Conservation (phyloP, 1,140 invertebrate genomes). For the Drosophila busckii region DNA sequence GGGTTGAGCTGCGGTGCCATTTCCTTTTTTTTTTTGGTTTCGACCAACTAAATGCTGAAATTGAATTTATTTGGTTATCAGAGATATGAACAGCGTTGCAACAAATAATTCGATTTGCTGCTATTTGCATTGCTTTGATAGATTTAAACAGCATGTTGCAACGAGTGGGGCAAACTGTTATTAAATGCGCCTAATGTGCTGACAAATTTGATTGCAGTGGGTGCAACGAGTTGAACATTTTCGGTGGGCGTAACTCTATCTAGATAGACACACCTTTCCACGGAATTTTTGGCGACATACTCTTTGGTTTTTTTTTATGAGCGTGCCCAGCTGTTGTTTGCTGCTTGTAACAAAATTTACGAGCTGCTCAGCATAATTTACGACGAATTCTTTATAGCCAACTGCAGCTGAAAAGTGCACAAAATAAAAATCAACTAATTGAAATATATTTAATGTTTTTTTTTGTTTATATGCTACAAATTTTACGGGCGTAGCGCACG, state of each 20-base stretch:
- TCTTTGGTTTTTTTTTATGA: conserved; percentile 45
- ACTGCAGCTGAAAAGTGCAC: conserved; percentile 39
- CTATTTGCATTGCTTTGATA: conserved; percentile 73
- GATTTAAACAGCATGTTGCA: conserved; percentile 41
- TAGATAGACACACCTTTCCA: background rate
- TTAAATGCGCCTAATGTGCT: conserved; percentile 55
- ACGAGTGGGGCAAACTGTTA: background rate
- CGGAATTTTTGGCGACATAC: conserved; percentile 3
- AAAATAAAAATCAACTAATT: conserved; percentile 59
- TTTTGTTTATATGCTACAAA: conserved; percentile 47
- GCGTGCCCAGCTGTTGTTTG: conserved; percentile 43
- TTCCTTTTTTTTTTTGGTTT: conserved; percentile 15
- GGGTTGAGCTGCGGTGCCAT: conserved; percentile 15
- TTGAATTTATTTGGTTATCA: conserved; percentile 61
- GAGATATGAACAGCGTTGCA: conserved; percentile 22
- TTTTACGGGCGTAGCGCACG: conserved; percentile 31
- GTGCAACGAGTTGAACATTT: conserved; percentile 35
- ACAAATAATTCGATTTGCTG: conserved; percentile 73
- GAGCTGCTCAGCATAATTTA: conserved; percentile 63
- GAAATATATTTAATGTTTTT: conserved; percentile 57
- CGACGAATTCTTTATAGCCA: conserved; percentile 57
- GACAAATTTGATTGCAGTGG: conserved; percentile 43
- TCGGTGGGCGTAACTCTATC: background rate
- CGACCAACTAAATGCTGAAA: conserved; percentile 57
- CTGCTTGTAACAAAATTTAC: conserved; percentile 39